These are phyloP conservation scores for Scaptodrosophila latifasciaeformis DNA, from an alignment of 2,888 invertebrate species.

Conservation along the genomic window DNA sequence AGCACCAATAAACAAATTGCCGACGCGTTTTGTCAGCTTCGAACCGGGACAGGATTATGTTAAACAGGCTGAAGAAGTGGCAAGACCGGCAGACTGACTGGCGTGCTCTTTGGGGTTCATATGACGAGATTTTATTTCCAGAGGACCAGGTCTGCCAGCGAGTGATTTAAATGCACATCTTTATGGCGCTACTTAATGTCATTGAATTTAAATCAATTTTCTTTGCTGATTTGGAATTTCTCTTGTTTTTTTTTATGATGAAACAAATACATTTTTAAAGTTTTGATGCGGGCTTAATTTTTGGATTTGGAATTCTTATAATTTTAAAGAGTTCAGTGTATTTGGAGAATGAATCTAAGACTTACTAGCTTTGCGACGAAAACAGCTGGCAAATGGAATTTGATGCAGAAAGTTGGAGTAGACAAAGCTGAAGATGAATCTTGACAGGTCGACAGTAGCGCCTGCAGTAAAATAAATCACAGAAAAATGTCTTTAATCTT, in stretches of 20 bases:
- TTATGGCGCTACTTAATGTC: slow-evolving; percentile 61
- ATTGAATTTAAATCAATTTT: slow-evolving; percentile 53
- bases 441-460: slow-evolving; percentile 52
- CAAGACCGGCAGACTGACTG: background rate
- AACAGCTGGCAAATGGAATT: too few relatives aligned
- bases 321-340: too few relatives aligned
- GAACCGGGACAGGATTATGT: slow-evolving; percentile 59
- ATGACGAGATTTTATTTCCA: slow-evolving; percentile 3
- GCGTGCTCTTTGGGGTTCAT: slow-evolving; percentile 25
- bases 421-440: too few relatives aligned
- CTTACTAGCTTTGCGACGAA: too few relatives aligned
- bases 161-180: slow-evolving; percentile 59
- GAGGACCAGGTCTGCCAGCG: too few relatives aligned
- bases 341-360: too few relatives aligned
- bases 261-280: too few relatives aligned
- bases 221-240: background rate
- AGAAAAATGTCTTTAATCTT: slow-evolving; percentile 63
- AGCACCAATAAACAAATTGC: slow-evolving; percentile 69
- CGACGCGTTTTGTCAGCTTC: slow-evolving; percentile 62
- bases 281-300: too few relatives aligned
- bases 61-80: slow-evolving; percentile 40
- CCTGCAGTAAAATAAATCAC: slow-evolving; percentile 61
- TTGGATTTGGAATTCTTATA: too few relatives aligned
- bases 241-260: too few relatives aligned
- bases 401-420: too few relatives aligned